Base-by-base conservation (phyloP, 2,797 vertebrate species). In the Toxotes lorentzi region DNA sequence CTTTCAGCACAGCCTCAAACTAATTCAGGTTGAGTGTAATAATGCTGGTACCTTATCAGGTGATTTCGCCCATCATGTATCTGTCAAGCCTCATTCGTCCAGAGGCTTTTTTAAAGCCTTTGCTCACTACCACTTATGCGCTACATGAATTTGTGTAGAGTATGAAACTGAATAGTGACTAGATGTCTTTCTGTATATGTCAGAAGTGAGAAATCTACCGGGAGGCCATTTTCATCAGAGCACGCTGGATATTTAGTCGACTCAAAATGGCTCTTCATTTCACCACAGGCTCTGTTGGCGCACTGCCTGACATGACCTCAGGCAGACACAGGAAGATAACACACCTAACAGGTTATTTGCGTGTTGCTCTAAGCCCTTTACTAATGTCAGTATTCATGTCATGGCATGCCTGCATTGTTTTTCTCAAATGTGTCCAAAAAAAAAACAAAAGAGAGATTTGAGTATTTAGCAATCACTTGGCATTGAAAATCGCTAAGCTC, bases 271-370 rank as follows among this genome's bases (percentile, higher is more conserved):
- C 51, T 76, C 27, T 27, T 72, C 8, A 43, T 85, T 87, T 75
- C 67, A 73, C 73, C 71, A 69, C 76, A 73, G 69, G 63, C 61
- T 48, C 13, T 74, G 34, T 67, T 91, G 84, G 78, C 81, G 17
- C 45, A 14, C 14, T 59, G 51, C 59, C 70, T 70, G 58, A 47
- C 43, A 51, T 79, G 66, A 83, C 85, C 73, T 78, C 53, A 70
- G 76, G 86, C 73, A 50, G 47, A 80, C 60, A 27, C 57, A 48
- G 81, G 30, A 64, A 76, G 41, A 47, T 47, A 38, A 84, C 84
- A 91, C 71, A 90, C 86, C 89, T 7, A 90, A 90, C 94, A 91
- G 93, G 92, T 94, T 94, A 76, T 91, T 84, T 92, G 76, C 84
- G 79, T 81, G 59, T 83, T 54, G 54, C 51, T 57, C 68, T 70